Evolutionary conservation across 2,113 vertebrate species (phyloP).

Genomic region (Pogonocichla stellata): DNA sequence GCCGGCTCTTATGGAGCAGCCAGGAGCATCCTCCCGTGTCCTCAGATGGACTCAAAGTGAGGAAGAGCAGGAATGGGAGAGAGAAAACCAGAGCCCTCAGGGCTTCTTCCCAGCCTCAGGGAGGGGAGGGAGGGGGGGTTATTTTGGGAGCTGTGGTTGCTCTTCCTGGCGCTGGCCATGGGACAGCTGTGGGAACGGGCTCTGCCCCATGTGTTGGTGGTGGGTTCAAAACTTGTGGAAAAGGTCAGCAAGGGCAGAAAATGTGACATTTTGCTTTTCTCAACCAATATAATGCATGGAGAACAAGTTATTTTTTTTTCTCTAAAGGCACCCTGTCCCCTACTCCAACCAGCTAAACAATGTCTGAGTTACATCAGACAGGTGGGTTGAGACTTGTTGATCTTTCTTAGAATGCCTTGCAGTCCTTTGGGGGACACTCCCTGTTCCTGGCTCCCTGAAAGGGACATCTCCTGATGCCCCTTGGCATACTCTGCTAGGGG

Average conservation of each 20-base stretch:
- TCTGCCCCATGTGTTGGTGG: neutral
- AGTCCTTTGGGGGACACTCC: neutral
- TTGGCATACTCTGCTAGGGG: neutral
- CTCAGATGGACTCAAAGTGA: rapidly evolving
- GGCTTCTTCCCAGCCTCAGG: neutral
- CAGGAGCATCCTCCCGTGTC: rapidly evolving
- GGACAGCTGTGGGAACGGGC: rapidly evolving
- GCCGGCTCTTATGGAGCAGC: neutral
- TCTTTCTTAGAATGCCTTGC: neutral
- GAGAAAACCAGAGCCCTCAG: neutral
- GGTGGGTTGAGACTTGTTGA: neutral
- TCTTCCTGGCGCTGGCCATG: neutral
- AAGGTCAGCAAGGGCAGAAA: neutral
- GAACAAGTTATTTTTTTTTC: neutral
- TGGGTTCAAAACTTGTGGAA: neutral
- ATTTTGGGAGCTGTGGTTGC: neutral
- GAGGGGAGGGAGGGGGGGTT: neutral
- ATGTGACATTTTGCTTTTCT: neutral
- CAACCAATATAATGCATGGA: neutral
- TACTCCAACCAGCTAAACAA: neutral
- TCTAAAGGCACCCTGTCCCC: neutral
- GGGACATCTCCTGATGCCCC: neutral
- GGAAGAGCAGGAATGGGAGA: neutral
- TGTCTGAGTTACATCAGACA: neutral
- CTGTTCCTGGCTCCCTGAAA: neutral